Evolutionary conservation across 2,113 vertebrate genomes (phyloP), one percentile per base, ranked within the genome.

Genomic region (Pomatostomus ruficeps): DNA sequence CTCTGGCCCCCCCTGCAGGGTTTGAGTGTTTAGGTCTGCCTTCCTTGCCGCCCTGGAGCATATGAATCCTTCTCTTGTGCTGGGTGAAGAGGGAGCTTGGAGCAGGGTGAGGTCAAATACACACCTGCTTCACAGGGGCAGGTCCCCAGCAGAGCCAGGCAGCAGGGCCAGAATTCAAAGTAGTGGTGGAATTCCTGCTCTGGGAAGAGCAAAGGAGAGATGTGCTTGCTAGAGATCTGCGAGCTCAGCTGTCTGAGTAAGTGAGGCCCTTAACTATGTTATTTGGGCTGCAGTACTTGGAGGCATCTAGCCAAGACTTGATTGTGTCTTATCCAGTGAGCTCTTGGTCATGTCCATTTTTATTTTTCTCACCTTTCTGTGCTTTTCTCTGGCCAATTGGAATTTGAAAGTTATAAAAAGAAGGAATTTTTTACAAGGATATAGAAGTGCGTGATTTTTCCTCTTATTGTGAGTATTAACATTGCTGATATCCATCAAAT

Each of bases 401-500:
- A 91, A 73, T 79, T 31, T 70, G 8, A 94, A 91, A 86, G 55
- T 55, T 74, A 33, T 78, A 67, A 81, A 89, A 89, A 73, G 46
- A 83, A 70, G 42, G 62, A 28, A 9, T 22, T 58, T 89, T 95
- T 88, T 83, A 46, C 67, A 71, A 77, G 75, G n/a, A 76, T 88
- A 33, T 73, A 55, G 9, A 94, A 85, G 22, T 35, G 25, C 31
- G 33, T 6, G 2, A 36, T 82, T 94, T 93, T 94, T 83, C 88
- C 72, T 91, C 55, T 55, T 46, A 88, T 74, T 90, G 55, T 93
- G 88, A 63, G 17, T 71, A 80, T 80, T 80, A 77, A 77, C 79
- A 35, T 75, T 67, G 28, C 43, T 93, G 72, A 71, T 80, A 95
- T 49, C 43, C n/a, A 67, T 84, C 48, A 67, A 76, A 85, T 75